phyloP scores from a whole-genome alignment of 1,140 invertebrate species.

The Pseudomyrmex pallidus region DNA sequence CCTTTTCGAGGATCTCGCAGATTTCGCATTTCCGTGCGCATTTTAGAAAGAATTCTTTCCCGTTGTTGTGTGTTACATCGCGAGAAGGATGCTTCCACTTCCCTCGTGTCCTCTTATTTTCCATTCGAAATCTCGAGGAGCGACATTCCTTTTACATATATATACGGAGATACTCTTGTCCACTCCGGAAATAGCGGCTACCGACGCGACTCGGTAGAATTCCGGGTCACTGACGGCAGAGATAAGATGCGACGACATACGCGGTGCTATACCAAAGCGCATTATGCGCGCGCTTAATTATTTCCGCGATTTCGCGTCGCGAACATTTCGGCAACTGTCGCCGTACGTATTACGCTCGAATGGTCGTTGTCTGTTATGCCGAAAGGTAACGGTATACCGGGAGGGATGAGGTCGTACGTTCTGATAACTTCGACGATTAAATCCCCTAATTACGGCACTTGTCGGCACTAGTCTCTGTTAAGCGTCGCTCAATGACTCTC shows the following conservation, averaged over 20 bases:
- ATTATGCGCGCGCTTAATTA: conserved; percentile 77
- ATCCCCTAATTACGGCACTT: conserved; percentile 75
- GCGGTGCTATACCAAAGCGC: conserved; percentile 49
- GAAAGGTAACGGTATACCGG: conserved; percentile 23
- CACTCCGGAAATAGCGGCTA: background rate
- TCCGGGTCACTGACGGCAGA: conserved; percentile 25
- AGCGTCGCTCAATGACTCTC: conserved; percentile 36
- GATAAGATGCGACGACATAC: conserved; percentile 36
- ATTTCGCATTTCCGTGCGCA: background rate
- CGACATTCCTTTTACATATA: conserved; percentile 26
- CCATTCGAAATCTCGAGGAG: conserved; percentile 3
- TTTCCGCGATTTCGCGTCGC: conserved; percentile 70
- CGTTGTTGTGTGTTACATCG: background rate
- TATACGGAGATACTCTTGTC: conserved; percentile 34
- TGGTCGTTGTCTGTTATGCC: conserved; percentile 35
- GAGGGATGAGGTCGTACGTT: conserved; percentile 62
- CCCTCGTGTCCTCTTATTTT: background rate
- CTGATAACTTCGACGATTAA: conserved; percentile 78
- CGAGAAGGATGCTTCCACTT: conserved; percentile 10
- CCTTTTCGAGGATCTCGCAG: background rate
- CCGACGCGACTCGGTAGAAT: conserved; percentile 6
- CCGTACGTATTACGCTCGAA: conserved; percentile 21
- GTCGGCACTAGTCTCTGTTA: conserved; percentile 47
- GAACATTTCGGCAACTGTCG: conserved; percentile 63
- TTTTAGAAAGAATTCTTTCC: conserved; percentile 6